Evolutionary conservation across 35 echinoderm and acorn worm genomes (phyloP).

Genomic region (Ptychodera flava): DNA sequence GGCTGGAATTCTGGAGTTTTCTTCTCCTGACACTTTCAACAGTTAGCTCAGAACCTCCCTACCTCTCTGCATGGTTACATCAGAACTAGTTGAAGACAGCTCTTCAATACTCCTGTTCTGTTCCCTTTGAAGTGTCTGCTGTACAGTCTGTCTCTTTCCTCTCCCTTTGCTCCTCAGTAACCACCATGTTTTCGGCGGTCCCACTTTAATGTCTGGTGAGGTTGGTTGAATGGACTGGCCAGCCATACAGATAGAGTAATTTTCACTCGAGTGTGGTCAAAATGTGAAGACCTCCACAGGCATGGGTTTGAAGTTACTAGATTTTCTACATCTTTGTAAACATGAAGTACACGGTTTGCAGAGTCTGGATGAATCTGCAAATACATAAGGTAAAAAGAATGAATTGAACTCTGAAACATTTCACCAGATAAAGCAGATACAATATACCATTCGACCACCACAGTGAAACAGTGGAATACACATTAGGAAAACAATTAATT

Average conservation of each 20-base stretch:
- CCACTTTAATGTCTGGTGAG: background rate
- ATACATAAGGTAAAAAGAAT: background rate
- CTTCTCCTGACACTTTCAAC: too few species aligned
- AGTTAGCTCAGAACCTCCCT: too few species aligned
- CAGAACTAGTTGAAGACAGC: background rate
- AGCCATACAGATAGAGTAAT: background rate
- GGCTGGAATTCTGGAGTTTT: too few species aligned
- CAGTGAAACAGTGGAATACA: too few species aligned
- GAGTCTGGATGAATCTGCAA: background rate
- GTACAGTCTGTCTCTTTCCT: too few species aligned
- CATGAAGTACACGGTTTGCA: background rate
- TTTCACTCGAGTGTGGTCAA: background rate
- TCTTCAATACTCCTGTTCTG: background rate
- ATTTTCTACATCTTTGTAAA: background rate
- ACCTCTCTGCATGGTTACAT: too few species aligned
- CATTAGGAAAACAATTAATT: too few species aligned
- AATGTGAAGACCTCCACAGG: background rate
- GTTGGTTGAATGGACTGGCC: background rate
- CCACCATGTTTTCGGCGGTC: background rate
- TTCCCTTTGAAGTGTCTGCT: too few species aligned
- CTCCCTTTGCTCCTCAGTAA: background rate
- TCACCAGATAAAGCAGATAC: too few species aligned
- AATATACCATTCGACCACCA: too few species aligned
- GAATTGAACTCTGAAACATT: too few species aligned
- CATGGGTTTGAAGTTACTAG: background rate